A percentile compares a stretch with the other conserved stretches of the same genome.
Evolutionary conservation across 35 echinoderm and acorn worm species (phyloP).

Genomic region (Diadema setosum): DNA sequence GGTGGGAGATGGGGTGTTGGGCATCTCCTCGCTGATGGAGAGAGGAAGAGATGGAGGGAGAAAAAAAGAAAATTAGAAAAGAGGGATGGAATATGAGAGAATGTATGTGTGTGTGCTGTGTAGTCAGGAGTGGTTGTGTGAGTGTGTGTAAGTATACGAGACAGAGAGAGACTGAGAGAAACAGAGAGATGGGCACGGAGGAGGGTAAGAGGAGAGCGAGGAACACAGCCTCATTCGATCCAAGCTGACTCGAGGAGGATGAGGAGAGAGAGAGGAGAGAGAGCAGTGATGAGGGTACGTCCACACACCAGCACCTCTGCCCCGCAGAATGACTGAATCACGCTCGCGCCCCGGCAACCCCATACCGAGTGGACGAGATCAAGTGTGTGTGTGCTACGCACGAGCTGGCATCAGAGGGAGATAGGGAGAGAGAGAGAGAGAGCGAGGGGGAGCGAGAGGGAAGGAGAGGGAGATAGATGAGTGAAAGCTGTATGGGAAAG

Average conservation of each 20-base stretch:
- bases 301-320: no score
- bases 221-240: no score
- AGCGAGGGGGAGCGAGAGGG: not conserved
- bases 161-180: not conserved
- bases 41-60: not conserved
- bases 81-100: not conserved
- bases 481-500: not conserved
- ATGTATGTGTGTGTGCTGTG: no score
- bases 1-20: not conserved
- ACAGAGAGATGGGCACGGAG: not conserved
- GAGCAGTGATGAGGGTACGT: no score
- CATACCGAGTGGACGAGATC: no score
- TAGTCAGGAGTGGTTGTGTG: no score
- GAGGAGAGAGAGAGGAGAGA: no score
- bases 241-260: no score
- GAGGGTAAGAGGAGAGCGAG: not conserved
- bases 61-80: not conserved
- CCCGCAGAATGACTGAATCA: no score
- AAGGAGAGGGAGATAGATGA: not conserved
- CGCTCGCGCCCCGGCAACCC: no score
- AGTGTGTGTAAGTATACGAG: no score
- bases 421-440: not conserved
- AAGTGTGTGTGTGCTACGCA: not conserved
- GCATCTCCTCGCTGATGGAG: no score
- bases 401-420: not conserved